Base-by-base conservation (phyloP, 2,113 vertebrate genomes). In the Maylandia zebra region DNA sequence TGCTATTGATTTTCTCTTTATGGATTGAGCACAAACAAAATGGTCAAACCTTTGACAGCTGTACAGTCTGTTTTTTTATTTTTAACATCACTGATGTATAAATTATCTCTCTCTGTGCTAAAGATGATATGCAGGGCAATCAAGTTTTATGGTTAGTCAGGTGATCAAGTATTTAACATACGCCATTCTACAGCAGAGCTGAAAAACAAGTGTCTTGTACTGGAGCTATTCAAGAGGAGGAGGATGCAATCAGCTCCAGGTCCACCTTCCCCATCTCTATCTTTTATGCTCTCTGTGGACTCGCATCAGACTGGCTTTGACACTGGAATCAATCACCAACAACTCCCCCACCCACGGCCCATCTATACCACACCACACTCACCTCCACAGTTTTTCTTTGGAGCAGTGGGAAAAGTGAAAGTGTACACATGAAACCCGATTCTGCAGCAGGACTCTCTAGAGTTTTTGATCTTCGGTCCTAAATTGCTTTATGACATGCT, bases 1-100 rank as follows among this genome's bases (percentile, higher is more conserved):
- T 79, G 22, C 76, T 90, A 95, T 95, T 80, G 93, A 96, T 91
- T 85, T 74, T 10, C 30, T 87, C 84, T 78, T 94, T 87, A 86
- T 94, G 24, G 85, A 84, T 83, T 14, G 27, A 38, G 50, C 22
- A 57, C 17, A 61, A 34, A 52, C 48, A 38, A 8, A 9, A 83
- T 48, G 83, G 59, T 81, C 85, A 81, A 56, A 84, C 81, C 74
- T 61, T 30, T 8, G 4, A 81, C 36, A 64, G 55, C 50, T 27
- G 45, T 55, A 34, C 74, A 24, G 82, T 30, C 32, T 36, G 4
- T 27, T 82, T 85, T 30, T 50, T 12, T 11, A 11, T 71, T 87
- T 64, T 13, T 55, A 71, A 36, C 69, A 12, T 24, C 11, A 32
- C n/a, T 24, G 24, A 76, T 55, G n/a, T 83, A 45, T 86, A 64